Conservation (phyloP, 2,113 vertebrate species). For the Mellivora capensis region DNA sequence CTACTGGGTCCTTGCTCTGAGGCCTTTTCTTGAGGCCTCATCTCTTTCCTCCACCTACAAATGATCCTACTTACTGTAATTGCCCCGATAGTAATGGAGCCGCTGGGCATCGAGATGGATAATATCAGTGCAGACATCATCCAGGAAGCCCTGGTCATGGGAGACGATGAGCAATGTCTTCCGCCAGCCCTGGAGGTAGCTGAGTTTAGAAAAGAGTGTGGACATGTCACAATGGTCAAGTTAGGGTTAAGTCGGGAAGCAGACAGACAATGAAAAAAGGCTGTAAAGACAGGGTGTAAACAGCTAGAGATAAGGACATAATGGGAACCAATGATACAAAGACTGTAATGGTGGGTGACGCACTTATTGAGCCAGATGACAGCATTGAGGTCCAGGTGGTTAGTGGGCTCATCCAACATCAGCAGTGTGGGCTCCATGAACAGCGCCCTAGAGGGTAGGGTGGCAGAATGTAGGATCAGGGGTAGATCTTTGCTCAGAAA, state of each 20-base stretch:
- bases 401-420: constrained; percentile 96
- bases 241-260: neutral
- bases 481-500: neutral
- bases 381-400: constrained; percentile 94
- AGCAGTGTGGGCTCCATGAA: constrained; percentile 95
- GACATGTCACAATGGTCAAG: neutral
- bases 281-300: neutral
- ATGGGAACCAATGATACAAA: fast-evolving
- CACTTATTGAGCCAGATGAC: constrained; percentile 99
- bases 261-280: neutral
- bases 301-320: neutral
- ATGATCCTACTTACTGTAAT: constrained; percentile 86
- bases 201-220: constrained; percentile 58
- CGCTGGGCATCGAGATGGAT: constrained; percentile 91
- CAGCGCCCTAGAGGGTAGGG: constrained; percentile 84
- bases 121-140: constrained; percentile 95
- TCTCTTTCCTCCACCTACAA: fast-evolving
- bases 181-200: constrained; percentile 94
- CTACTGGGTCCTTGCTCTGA: no score
- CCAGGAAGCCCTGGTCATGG: constrained; percentile 95
- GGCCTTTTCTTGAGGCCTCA: neutral
- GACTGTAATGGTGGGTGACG: fast-evolving
- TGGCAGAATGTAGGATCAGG: neutral
- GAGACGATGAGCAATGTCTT: constrained; percentile 95
- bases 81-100: constrained; percentile 93